A percentile compares a stretch with the other conserved stretches of the same genome.
Conservation (phyloP, 2,888 invertebrate species). For the Lochmaea capreae region DNA sequence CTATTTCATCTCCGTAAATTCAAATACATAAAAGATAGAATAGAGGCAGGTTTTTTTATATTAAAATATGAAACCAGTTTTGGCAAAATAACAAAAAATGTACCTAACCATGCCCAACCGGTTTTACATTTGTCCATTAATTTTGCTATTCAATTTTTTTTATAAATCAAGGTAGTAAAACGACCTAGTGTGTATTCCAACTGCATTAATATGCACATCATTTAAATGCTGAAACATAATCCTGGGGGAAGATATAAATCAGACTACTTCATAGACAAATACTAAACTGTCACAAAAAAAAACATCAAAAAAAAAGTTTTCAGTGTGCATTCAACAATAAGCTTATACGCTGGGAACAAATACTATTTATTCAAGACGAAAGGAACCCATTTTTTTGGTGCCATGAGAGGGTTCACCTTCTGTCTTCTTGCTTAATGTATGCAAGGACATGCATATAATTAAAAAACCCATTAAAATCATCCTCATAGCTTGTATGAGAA, state of each 20-base stretch:
- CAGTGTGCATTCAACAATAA: slow-evolving; percentile 33
- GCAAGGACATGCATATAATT: slow-evolving; percentile 61
- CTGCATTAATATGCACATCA: slow-evolving; percentile 31
- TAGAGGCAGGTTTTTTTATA: not conserved
- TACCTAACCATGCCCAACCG: slow-evolving; percentile 6
- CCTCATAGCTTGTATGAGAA: slow-evolving; percentile 10
- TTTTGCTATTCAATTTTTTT: slow-evolving; percentile 14
- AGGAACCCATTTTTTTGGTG: slow-evolving; percentile 48
- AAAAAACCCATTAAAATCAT: slow-evolving; percentile 31
- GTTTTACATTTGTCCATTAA: slow-evolving; percentile 10
- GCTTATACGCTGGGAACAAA: slow-evolving; percentile 51
- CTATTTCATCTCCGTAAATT: too few species aligned
- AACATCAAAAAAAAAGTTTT: slow-evolving; percentile 34
- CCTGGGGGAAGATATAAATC: slow-evolving; percentile 43
- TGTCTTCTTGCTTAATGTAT: slow-evolving; percentile 62
- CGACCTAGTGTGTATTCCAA: slow-evolving; percentile 29
- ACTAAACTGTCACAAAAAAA: slow-evolving; percentile 41
- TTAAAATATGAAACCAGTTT: not conserved
- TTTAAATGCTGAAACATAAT: slow-evolving; percentile 40
- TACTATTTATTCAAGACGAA: slow-evolving; percentile 60
- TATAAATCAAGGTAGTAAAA: not conserved
- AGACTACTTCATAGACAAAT: slow-evolving; percentile 44
- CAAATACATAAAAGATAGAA: too few species aligned
- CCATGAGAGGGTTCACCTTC: slow-evolving; percentile 59
- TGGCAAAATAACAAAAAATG: not conserved